Evolutionary conservation across 2,797 vertebrate genomes (phyloP), one percentile per base, ranked within the genome.

Genomic region (Dallia pectoralis): DNA sequence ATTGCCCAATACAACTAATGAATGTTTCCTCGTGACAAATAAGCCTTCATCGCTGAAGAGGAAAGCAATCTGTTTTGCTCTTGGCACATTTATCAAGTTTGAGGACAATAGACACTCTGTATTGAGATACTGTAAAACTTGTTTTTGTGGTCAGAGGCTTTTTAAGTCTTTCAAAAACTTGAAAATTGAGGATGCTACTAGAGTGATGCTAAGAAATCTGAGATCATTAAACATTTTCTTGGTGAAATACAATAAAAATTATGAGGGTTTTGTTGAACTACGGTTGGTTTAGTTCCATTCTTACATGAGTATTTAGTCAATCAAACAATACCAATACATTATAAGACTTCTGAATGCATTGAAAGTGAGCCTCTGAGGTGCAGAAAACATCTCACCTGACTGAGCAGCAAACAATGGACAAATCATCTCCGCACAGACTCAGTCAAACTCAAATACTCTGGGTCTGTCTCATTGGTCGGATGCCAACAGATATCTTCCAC

Each of bases 231-330:
- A 89, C 85, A 83, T 89, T 89, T 90, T 88, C 89, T 90, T 87
- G 88, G 89, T 89, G 86, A 90, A 88, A 90, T 89, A 92, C 90
- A 92, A 92, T 92, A 92, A 92, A n/a, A 92, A 88, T 91, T 87
- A 90, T 87, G 81, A 89, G 85, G 86, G 88, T 92, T 92, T 91
- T 91, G 90, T 91, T 89, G 88, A 27, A 85, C 32, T 78, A 79
- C 61, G 9, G 30, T 27, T 47, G 75, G 79, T 4, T 2, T 69
- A 48, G 88, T 89, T 56, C n/a, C 8, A 25, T 22, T 59, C 25
- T 25, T 59, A 4, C 53, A 8, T 25, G 3, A 25, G 22, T 59
- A 7, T 25, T 25, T 14, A 25, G 9, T n/a, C 53, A 56, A 56
- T n/a, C 53, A 27, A 59, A 22, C 53, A 27, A 25, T 59, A 11